Evolutionary conservation across 2,113 vertebrate species (phyloP).

Genomic region (Colius striatus): DNA sequence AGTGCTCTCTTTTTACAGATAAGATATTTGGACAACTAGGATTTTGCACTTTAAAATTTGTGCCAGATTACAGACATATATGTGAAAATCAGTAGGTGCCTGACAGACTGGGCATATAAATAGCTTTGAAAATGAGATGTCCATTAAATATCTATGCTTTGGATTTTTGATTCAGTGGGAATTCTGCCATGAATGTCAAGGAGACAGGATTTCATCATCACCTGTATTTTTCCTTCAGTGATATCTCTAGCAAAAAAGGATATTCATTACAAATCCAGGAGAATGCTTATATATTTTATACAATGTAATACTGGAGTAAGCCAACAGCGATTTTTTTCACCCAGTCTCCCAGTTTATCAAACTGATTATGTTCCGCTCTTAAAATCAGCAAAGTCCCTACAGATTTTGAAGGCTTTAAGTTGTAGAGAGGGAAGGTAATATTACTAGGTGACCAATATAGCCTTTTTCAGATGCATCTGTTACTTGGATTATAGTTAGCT

Average conservation of each 20-base stretch:
- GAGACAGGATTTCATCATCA: not conserved
- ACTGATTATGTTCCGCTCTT: not conserved
- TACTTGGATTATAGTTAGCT: not conserved
- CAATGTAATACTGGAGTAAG: not conserved
- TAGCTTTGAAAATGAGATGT: not conserved
- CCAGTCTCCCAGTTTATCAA: not conserved
- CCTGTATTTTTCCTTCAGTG: constrained; percentile 2
- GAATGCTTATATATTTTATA: not conserved
- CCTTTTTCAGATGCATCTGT: not conserved
- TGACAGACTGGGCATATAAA: not conserved
- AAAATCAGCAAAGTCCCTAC: not conserved
- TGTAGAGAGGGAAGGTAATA: not conserved
- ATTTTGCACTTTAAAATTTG: not conserved
- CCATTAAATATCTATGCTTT: not conserved
- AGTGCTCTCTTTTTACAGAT: not conserved
- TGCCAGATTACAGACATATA: not conserved
- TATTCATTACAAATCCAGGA: not conserved
- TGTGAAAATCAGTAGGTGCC: not conserved
- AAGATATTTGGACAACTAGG: not conserved
- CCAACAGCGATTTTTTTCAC: not conserved
- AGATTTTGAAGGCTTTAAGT: not conserved
- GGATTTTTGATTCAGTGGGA: not conserved
- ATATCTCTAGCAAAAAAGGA: not conserved
- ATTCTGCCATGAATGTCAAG: not conserved
- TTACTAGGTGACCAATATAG: not conserved